Evolutionary conservation across 2,888 invertebrate genomes (phyloP), one percentile per base, ranked within the genome.

Genomic region (Napeogenes sylphis): DNA sequence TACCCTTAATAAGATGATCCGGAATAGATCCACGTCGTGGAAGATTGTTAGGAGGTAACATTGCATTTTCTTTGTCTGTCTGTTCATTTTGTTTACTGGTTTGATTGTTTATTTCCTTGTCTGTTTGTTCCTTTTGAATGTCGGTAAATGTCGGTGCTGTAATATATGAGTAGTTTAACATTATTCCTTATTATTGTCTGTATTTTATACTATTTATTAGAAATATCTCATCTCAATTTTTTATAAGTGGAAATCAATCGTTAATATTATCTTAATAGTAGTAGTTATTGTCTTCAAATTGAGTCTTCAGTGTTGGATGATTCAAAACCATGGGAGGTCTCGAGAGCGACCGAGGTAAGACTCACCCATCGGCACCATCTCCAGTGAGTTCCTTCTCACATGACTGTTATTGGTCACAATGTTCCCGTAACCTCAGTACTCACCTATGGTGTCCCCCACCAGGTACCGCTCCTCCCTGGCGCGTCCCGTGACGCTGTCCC

Each of bases 381-480:
- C 21, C 21, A 21, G 21, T 21, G 21, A 21, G 21, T 21, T 21
- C 21, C 21, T 21, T 21, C 1, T 0, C 21, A 21, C 21, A 21
- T 21, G 21, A 21, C 21, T 21, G 21, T 21, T 21, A 21, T 1
- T 21, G 21, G 21, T 21, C 21, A 21, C 21, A 21, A 21, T 21
- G 21, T 0, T 1, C 2, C 13, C 45, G 6, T 10, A 10, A 42
- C 10, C 47, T n/a, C n/a, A 5, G 12, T 12, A n/a, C 65, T 51
- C 30, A 68, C 68, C 70, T 45, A 21, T 62, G 8, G 67, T 68
- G 2, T 67, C 92, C 0, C 94, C 94, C 0, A 95, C 92, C 0
- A 94, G 83, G 76, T 91, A 93, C 0, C 80, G 79, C 0, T 73
- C 78, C 76, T 93, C 94, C 42, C 92, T 80, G 2, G 94, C 42